phyloP scores from a whole-genome alignment of 92 coral and sea anemone species.

The Palythoa grandis region DNA sequence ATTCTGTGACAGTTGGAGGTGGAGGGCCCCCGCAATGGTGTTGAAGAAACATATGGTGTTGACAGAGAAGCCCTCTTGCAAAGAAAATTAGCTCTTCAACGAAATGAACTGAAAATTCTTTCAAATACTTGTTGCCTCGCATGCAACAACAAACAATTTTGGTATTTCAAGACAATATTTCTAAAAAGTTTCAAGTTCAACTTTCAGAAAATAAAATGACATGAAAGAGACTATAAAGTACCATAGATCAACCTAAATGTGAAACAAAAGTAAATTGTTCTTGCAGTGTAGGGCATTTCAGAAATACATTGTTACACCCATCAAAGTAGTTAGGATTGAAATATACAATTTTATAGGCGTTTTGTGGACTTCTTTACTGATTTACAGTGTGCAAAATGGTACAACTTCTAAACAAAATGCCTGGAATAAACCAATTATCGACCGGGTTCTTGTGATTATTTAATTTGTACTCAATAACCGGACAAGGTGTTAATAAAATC shows the following conservation, averaged over 20 bases:
- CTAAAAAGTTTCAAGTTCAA: too few relatives aligned
- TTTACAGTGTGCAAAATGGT: not conserved
- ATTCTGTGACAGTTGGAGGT: not conserved
- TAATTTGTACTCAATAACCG: not conserved
- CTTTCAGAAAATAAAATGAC: too few relatives aligned
- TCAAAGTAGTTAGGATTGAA: too few relatives aligned
- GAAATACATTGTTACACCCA: too few relatives aligned
- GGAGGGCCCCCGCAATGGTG: constrained; percentile 7
- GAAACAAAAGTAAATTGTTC: too few relatives aligned
- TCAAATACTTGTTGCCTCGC: not conserved
- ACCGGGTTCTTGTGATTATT: constrained; percentile 14
- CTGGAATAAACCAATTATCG: not conserved
- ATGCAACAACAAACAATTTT: too few relatives aligned
- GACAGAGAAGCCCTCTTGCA: constrained; percentile 30
- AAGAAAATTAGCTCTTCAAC: constrained; percentile 2
- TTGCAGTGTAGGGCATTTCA: too few relatives aligned
- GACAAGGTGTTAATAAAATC: constrained; percentile 8
- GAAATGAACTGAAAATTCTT: not conserved
- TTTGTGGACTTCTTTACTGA: not conserved
- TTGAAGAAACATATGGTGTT: constrained; percentile 6
- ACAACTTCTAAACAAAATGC: not conserved
- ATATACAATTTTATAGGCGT: not conserved
- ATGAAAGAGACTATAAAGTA: too few relatives aligned
- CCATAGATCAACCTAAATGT: too few relatives aligned
- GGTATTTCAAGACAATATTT: too few relatives aligned